phyloP scores from a whole-genome alignment of 1,140 invertebrate genomes.

The Manduca sexta region DNA sequence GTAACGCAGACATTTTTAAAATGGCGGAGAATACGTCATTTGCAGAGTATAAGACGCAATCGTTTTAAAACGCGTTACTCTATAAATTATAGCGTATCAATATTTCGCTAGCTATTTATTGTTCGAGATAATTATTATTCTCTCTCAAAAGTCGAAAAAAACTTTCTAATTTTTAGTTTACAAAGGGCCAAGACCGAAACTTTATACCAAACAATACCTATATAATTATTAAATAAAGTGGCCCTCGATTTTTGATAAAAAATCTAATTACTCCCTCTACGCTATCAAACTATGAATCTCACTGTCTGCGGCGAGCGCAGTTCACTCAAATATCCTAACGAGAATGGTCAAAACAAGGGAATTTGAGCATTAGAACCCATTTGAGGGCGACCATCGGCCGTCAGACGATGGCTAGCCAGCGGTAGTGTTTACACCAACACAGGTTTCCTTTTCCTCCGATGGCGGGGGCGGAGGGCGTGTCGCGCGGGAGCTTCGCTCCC shows the following conservation, averaged over 20 bases:
- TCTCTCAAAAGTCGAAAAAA: neutral
- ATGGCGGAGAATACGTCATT: no score
- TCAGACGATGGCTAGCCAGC: neutral
- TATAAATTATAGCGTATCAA: neutral
- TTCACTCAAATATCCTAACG: no score
- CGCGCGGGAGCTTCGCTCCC: slow-evolving; percentile 8
- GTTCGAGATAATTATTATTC: neutral
- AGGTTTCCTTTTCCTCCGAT: slow-evolving; percentile 43
- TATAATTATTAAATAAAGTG: no score
- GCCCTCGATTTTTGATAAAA: neutral
- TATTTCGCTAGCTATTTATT: neutral
- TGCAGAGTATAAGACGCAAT: no score
- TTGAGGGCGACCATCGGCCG: neutral
- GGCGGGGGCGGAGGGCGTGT: slow-evolving; percentile 10
- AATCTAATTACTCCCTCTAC: neutral
- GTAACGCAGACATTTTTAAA: no score
- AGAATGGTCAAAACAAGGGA: slow-evolving; percentile 2
- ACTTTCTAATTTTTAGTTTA: neutral
- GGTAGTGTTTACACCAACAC: slow-evolving; percentile 43
- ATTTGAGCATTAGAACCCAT: slow-evolving; percentile 8
- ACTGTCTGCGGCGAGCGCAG: no score
- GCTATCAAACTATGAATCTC: no score
- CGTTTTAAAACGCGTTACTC: no score
- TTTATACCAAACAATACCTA: no score
- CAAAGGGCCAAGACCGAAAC: no score